Base-by-base conservation (phyloP, 1,140 invertebrate species). In the Formica exsecta region DNA sequence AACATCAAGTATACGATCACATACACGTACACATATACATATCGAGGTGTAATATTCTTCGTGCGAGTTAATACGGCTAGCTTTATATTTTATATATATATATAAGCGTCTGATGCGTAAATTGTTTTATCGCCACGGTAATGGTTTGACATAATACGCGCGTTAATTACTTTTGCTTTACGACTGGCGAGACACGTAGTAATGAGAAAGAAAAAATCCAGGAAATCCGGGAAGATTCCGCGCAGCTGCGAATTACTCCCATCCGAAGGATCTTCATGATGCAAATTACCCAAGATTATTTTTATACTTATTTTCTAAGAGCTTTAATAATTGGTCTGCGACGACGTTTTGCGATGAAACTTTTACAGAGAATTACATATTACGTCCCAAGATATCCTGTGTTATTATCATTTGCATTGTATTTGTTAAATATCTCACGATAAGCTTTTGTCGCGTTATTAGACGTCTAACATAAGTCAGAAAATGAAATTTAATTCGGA, bases 161-260 rank as follows among this genome's bases (percentile, higher is more conserved):
- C 90, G 89, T 90, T 91, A 91, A 91, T 91, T 91, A 90, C 87
- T 86, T 77, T 64, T 81, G 79, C 79, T 91, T 91, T 71, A 80
- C 74, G 84, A 84, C 64, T 41, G 76, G 73, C 75, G 87, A 16
- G 80, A 48, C 64, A 54, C 6, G 59, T 19, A 48, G n/a, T 25
- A 64, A 38, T 62, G 44, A 71, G 7, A 9, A 3, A 13, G 19
- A 48, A 32, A 76, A 25, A 32, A 25, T 32, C 32, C 32, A 8
- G 51, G 51, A 81, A 64, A 51, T 44, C 29, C 41, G 57, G 48
- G 44, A 64, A 74, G 74, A 77, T 61, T 64, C 48, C 9, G 36
- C 66, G 25, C 74, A 19, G 70, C 19, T 25, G 51, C 19, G 71
- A 41, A 79, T 76, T 70, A 86, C 68, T 85, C 76, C 44, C 32